These are phyloP conservation scores for Sphenopsis melanotis DNA, from an alignment of 2,797 vertebrate genomes.

Conservation along the genomic window DNA sequence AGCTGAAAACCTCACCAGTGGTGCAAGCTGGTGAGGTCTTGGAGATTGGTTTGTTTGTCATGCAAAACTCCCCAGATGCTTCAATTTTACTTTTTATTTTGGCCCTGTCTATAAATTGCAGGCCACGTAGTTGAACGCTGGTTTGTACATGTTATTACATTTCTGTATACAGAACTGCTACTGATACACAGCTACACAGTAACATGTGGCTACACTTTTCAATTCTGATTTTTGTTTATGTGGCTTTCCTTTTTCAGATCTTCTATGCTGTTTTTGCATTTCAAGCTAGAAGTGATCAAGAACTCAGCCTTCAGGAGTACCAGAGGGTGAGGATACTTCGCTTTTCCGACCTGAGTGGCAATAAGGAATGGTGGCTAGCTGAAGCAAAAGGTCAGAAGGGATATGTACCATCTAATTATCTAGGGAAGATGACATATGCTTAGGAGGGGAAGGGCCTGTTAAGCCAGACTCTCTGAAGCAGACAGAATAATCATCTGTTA, in stretches of 20 bases:
- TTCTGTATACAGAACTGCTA: not conserved
- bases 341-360: slow-evolving; percentile 92
- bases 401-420: slow-evolving; percentile 95
- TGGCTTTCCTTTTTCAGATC: slow-evolving; percentile 73
- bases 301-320: slow-evolving; percentile 91
- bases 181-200: not conserved
- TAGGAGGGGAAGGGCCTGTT: slow-evolving; percentile 50
- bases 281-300: slow-evolving; percentile 90
- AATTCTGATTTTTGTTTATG: not conserved
- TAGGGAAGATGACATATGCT: slow-evolving; percentile 96
- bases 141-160: accelerated
- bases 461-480: not conserved
- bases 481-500: slow-evolving; percentile 15
- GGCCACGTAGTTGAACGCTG: accelerated
- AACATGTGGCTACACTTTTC: not conserved
- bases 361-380: slow-evolving; percentile 97
- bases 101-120: not conserved
- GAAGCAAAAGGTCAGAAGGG: slow-evolving; percentile 91
- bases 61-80: not conserved
- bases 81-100: not conserved
- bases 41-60: not conserved
- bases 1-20: not conserved
- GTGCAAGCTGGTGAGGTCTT: not conserved
- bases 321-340: slow-evolving; percentile 89
- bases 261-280: slow-evolving; percentile 97